Conservation (phyloP, 2,113 vertebrate species). For the Osmerus eperlanus region DNA sequence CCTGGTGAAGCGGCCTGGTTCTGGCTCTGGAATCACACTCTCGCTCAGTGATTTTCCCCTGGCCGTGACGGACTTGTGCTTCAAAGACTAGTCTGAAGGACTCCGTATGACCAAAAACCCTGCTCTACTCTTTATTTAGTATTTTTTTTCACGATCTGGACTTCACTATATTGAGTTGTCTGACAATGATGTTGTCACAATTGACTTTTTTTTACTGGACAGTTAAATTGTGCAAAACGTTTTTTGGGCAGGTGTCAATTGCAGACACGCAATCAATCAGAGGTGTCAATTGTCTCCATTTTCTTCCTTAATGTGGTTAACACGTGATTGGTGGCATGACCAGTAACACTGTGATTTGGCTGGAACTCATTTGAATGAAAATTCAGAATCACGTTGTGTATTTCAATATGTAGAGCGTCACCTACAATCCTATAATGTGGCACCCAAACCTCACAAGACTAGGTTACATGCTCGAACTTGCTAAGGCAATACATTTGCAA, state of each 20-base stretch:
- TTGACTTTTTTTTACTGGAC: slow-evolving; percentile 31
- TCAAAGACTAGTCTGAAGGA: slow-evolving; percentile 46
- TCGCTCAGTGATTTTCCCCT: slow-evolving; percentile 4
- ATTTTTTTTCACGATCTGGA: slow-evolving; percentile 24
- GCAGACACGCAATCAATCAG: slow-evolving; percentile 44
- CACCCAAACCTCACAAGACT: neutral
- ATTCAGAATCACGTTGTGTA: neutral
- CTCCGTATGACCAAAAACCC: slow-evolving; percentile 38
- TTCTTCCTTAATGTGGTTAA: slow-evolving; percentile 11
- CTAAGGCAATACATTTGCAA: too few relatives aligned
- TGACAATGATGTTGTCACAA: slow-evolving; percentile 8
- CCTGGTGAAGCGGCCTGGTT: slow-evolving; percentile 36
- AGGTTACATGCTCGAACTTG: too few relatives aligned
- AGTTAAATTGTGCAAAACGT: slow-evolving; percentile 6
- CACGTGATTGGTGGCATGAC: slow-evolving; percentile 23
- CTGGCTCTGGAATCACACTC: slow-evolving; percentile 36
- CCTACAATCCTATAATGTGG: neutral
- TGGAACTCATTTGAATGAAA: too few relatives aligned
- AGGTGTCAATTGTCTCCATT: slow-evolving; percentile 27
- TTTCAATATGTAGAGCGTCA: neutral
- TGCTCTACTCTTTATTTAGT: slow-evolving; percentile 1
- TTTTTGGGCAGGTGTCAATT: slow-evolving; percentile 28
- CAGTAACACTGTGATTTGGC: slow-evolving; percentile 40
- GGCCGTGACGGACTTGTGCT: slow-evolving; percentile 21
- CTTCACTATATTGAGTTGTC: neutral